Conservation (phyloP, 2,888 invertebrate species). For the Sthenelais limicola region DNA sequence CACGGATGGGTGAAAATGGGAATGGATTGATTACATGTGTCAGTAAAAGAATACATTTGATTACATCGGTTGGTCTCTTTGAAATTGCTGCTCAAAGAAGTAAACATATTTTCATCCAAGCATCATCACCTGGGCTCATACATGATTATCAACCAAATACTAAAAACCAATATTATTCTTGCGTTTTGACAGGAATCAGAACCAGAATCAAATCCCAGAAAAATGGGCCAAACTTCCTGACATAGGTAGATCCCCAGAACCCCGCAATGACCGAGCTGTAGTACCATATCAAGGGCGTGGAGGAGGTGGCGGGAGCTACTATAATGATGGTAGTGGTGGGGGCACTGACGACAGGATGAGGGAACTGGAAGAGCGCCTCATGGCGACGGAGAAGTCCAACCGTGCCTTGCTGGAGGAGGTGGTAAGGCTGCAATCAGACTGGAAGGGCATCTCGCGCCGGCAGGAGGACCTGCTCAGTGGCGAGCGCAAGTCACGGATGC, state of each 20-base stretch:
- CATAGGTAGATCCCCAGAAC: constrained; percentile 31
- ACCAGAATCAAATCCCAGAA: constrained; percentile 36
- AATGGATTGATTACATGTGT: too few species aligned
- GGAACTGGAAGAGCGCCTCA: constrained; percentile 67
- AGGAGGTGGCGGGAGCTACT: not conserved
- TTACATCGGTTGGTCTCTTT: too few species aligned
- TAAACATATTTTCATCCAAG: too few species aligned
- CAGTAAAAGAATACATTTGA: too few species aligned
- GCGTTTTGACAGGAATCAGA: too few species aligned
- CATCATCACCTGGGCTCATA: too few species aligned
- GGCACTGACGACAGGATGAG: constrained; percentile 25
- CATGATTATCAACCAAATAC: too few species aligned
- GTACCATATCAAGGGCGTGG: constrained; percentile 21
- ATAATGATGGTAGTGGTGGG: not conserved
- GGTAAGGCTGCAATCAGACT: constrained; percentile 68
- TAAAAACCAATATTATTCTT: too few species aligned
- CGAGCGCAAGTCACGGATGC: constrained; percentile 64
- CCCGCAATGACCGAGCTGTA: not conserved
- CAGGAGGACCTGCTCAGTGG: constrained; percentile 67
- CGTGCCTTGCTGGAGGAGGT: constrained; percentile 71
- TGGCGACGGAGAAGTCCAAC: constrained; percentile 70
- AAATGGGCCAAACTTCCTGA: constrained; percentile 25
- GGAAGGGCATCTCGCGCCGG: constrained; percentile 59
- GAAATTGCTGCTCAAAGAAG: too few species aligned
- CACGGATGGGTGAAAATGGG: too few species aligned